Conservation (phyloP, 2,113 vertebrate species). For the Columba janthina region DNA sequence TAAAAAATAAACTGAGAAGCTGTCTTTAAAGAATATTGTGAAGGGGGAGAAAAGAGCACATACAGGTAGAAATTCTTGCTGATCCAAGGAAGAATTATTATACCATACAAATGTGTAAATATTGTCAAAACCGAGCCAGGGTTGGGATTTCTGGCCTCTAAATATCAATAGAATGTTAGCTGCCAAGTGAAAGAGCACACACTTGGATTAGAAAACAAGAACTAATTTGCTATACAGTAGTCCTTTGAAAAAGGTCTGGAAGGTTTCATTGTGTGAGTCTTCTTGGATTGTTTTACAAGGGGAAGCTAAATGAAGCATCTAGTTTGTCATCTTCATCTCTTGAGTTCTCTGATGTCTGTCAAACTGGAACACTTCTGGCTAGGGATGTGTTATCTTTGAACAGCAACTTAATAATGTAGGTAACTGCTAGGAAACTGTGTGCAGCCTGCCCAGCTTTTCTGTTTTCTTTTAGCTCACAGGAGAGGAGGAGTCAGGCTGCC, state of each 20-base stretch:
- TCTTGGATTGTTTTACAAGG: background rate
- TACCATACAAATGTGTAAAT: background rate
- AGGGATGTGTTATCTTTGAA: background rate
- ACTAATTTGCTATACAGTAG: background rate
- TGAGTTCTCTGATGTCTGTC: background rate
- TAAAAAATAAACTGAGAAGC: background rate
- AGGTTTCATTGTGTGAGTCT: background rate
- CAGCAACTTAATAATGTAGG: background rate
- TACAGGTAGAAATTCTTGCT: background rate
- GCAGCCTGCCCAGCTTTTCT: background rate
- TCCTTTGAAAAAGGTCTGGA: background rate
- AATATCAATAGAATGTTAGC: background rate
- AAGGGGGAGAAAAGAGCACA: background rate
- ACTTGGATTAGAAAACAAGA: background rate
- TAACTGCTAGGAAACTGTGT: background rate
- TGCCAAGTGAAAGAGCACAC: background rate
- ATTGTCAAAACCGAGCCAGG: background rate
- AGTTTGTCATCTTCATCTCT: background rate
- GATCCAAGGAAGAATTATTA: background rate
- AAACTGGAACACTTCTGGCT: background rate
- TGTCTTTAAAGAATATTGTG: background rate
- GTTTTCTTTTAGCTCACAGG: background rate
- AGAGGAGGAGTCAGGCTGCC: background rate
- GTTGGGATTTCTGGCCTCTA: background rate
- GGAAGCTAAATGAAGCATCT: background rate